Evolutionary conservation across 37 sponge, comb jelly and placozoan species (phyloP), one percentile per base, ranked within the genome.

Genomic region (Lycopodina hypogea): DNA sequence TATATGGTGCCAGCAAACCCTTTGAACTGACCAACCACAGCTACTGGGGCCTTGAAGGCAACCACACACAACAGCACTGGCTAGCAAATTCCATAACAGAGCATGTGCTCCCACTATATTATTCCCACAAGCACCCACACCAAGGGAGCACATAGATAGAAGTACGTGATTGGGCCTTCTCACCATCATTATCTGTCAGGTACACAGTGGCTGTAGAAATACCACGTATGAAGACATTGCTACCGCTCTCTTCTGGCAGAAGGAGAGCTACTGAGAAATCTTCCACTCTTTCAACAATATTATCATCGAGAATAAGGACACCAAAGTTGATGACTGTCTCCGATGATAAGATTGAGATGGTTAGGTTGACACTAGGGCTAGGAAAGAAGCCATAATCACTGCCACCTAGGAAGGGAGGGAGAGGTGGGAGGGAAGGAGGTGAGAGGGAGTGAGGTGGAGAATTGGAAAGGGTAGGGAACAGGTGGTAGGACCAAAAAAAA

Each of bases 181-280:
- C 66, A 78, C 79, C 45, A 36, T 78, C 68, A 55, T 78, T 67
- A 53, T 78, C 79, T 32, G 33, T 51, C 1, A 78, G 29, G 12
- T 48, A 34, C 40, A 68, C 69, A 30, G 56, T 53, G 24, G 79
- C 68, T 61, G 22, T 60, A 26, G 76, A 11, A 24, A 60, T 12
- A 19, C 9, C 42, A 14, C 42, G 36, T 9, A 76, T 33, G 41
- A 58, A 38, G 7, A 59, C 40, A 40, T 60, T 76, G 42, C 61
- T 23, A 24, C 76, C 61, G 23, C 7, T 1, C 11, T 15, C 11
- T 19, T 1, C 35, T 1, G 39, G n/a, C 19, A 60, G 59, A 59
- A 6, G 19, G 42, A 76, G 59, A 35, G 61, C 11, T 35, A 38
- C 76, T 38, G 62, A 38, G 42, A 58, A 60, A 7, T 30, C 34